Conservation (phyloP, 2,888 invertebrate species). For the Steinernema carpocapsae region DNA sequence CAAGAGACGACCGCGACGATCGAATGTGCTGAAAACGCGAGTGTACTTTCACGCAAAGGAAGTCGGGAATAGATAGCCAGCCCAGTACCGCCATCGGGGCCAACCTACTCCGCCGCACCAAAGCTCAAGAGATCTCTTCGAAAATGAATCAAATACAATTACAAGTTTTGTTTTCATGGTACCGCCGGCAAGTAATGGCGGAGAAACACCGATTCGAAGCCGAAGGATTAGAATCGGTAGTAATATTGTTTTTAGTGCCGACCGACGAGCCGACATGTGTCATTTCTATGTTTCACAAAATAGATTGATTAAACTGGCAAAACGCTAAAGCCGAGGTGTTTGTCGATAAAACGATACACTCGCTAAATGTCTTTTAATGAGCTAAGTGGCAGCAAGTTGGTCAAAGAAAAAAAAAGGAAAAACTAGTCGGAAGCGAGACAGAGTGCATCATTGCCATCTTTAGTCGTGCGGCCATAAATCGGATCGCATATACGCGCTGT, state of each 20-base stretch:
- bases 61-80: no score
- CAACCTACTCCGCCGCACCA: no score
- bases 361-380: constrained; percentile 33
- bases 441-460: constrained; percentile 35
- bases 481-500: constrained; percentile 35
- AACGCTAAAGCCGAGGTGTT: constrained; percentile 12
- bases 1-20: neutral
- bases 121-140: no score
- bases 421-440: constrained; percentile 23
- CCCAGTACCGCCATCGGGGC: no score
- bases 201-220: neutral
- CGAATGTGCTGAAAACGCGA: no score
- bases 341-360: constrained; percentile 11
- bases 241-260: neutral
- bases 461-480: constrained; percentile 34
- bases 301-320: neutral
- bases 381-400: constrained; percentile 15
- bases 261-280: constrained; percentile 14
- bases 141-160: no score
- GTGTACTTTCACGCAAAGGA: no score
- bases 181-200: neutral
- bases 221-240: neutral
- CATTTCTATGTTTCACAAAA: constrained; percentile 8
- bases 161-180: no score
- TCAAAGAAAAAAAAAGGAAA: neutral